A percentile compares a stretch with the other conserved stretches of the same genome.
Evolutionary conservation across 2,113 vertebrate genomes (phyloP).

Genomic region (Notarius quadriscutis): DNA sequence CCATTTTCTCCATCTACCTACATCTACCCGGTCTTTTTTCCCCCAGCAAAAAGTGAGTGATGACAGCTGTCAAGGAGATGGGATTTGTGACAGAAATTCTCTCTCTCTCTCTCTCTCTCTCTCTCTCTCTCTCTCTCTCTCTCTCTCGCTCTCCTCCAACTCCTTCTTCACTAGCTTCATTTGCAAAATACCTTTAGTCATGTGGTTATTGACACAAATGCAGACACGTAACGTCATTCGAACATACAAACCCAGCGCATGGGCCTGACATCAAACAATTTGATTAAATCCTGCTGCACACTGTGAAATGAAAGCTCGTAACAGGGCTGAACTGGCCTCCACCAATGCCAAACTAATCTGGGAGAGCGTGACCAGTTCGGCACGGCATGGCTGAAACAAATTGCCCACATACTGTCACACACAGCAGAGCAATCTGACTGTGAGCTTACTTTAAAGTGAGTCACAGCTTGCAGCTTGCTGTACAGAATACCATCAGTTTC

Average conservation of each 20-base stretch:
- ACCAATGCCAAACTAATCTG: conserved; percentile 35
- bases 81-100: conserved; percentile 67
- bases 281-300: conserved; percentile 40
- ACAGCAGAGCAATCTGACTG: conserved; percentile 26
- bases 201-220: conserved; percentile 60
- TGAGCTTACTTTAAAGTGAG: conserved; percentile 26
- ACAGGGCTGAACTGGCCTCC: conserved; percentile 32
- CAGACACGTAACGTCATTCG: neutral
- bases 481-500: conserved; percentile 29
- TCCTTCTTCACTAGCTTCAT: conserved; percentile 65
- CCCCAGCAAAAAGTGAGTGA: conserved; percentile 67
- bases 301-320: conserved; percentile 36
- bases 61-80: conserved; percentile 72
- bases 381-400: conserved; percentile 34
- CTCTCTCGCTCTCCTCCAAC: conserved; percentile 53
- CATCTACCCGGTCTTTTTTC: conserved; percentile 68
- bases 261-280: conserved; percentile 43
- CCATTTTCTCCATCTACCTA: conserved; percentile 69
- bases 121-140: conserved; percentile 48
- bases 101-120: conserved; percentile 48
- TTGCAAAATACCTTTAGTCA: conserved; percentile 64
- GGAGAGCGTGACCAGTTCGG: neutral
- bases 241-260: conserved; percentile 52
- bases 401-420: conserved; percentile 31
- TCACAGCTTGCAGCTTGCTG: conserved; percentile 25